Evolutionary conservation across 2,113 vertebrate genomes (phyloP), one percentile per base, ranked within the genome.

Genomic region (Cyanoramphus novaezelandiae): DNA sequence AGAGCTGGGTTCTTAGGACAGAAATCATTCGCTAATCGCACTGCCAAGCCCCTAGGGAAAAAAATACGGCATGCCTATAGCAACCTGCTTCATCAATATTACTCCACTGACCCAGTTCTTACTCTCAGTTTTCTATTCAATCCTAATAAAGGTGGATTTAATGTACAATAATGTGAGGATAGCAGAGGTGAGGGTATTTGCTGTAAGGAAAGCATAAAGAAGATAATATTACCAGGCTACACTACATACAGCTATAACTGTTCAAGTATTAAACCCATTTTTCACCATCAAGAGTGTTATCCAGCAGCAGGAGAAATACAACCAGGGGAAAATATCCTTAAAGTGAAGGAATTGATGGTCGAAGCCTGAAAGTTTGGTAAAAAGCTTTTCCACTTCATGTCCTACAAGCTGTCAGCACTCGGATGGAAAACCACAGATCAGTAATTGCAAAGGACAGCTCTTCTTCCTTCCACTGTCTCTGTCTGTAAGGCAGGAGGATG

Each of bases 381-480:
- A 97, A 97, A 27, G 83, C 92, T 96, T 97, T 97, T 93, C 90
- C 87, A 91, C 95, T 95, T 89, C 91, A 82, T n/a, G 77, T 94
- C 94, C 96, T 96, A 49, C 81, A 63, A 89, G 91, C 96, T 97
- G 95, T 96, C 96, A 94, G 88, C 78, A 31, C 70, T 31, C 81
- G 86, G 81, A 92, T 84, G 90, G 94, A 93, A 97, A 96, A 95
- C 41, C 5, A 11, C 85, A 79, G 82, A 92, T 91, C 84, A 41
- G 96, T 97, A 97, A 97, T 97, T 97, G 95, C 94, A 95, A 96
- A 97, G 97, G 94, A 97, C 96, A 97, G 93, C 89, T 94, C 88
- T 88, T 88, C 95, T 93, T 96, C 85, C 94, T 95, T 80, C 39
- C 11, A 28, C 95, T 81, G 91, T 94, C 96, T 95, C 94, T 91